Evolutionary conservation across 1,140 invertebrate genomes (phyloP), one percentile per base, ranked within the genome.

Genomic region (Pemphigus obesinymphae): DNA sequence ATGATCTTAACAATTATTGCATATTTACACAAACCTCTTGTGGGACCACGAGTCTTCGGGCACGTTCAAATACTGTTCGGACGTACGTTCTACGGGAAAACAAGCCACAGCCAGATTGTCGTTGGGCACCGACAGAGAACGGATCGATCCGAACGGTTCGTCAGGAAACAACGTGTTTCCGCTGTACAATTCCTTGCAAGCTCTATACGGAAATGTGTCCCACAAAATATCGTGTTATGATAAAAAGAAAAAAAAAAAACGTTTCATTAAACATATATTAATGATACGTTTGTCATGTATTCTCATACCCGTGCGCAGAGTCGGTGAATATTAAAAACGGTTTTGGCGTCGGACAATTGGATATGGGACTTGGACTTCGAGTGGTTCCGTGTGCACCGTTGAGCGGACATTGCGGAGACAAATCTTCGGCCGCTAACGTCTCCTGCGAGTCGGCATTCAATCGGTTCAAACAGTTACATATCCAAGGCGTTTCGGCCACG

Each of bases 101-200:
- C 55, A 76, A 5, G 75, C 82, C 58, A 82, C 82, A 0, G 76
- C 26, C 55, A 80, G 8, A 7, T 55, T 61, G 26, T 82, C 48
- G 26, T 70, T 82, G 8, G 82, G 73, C 17, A 82, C 73, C n/a
- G 82, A 82, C 8, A 82, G 48, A 20, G 82, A 82, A 23, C 82
- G 58, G 7, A 78, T 68, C 1, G 82, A 70, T 4, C 58, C 61
- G 29, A 78, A 82, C 26, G 80, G 76, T 45, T 80, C 76, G 2
- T 80, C 76, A 13, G 76, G 76, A 7, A 80, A 80, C 10, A 80
- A 29, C 8, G 76, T 80, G 40, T 80, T 80, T 13, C 76, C 76
- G 3, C 31, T 40, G 26, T 43, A 58, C 0, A 80, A 26, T 31
- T 80, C 76, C 10, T 58, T 80, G 23, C 55, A 40, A 43, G 50